Conservation (phyloP, 2,113 vertebrate genomes). For the Turnix velox region DNA sequence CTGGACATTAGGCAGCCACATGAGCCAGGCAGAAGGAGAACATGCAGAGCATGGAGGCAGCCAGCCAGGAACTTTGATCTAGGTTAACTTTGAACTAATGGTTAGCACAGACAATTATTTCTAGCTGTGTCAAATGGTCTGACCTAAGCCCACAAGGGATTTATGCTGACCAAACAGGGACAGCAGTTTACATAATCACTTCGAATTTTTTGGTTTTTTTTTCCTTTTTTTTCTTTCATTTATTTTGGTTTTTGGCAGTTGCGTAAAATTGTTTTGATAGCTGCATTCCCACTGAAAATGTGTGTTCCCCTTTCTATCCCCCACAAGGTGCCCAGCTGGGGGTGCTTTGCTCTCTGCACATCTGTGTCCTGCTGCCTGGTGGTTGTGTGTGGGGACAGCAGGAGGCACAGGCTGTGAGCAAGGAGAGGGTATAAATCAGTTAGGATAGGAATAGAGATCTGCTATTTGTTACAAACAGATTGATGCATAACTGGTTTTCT, state of each 20-base stretch:
- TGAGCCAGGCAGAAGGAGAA: neutral
- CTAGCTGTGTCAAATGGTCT: neutral
- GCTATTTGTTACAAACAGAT: neutral
- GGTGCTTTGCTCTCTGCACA: neutral
- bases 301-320: neutral
- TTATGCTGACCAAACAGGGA: conserved; percentile 45
- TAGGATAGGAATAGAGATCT: neutral
- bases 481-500: neutral
- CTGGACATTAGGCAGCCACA: neutral
- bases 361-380: neutral
- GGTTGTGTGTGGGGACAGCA: neutral
- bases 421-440: neutral
- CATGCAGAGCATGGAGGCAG: neutral
- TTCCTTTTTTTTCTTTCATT: too few species aligned
- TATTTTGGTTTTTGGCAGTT: neutral
- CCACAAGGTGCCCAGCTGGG: neutral
- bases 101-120: conserved; percentile 29
- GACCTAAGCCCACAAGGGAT: neutral
- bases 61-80: neutral
- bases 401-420: neutral
- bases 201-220: neutral
- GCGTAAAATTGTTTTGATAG: neutral
- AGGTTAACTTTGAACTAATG: conserved; percentile 1
- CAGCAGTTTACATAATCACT: neutral
- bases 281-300: neutral